phyloP scores from a whole-genome alignment of 2,888 invertebrate genomes.

The Drosophila buzzatii region DNA sequence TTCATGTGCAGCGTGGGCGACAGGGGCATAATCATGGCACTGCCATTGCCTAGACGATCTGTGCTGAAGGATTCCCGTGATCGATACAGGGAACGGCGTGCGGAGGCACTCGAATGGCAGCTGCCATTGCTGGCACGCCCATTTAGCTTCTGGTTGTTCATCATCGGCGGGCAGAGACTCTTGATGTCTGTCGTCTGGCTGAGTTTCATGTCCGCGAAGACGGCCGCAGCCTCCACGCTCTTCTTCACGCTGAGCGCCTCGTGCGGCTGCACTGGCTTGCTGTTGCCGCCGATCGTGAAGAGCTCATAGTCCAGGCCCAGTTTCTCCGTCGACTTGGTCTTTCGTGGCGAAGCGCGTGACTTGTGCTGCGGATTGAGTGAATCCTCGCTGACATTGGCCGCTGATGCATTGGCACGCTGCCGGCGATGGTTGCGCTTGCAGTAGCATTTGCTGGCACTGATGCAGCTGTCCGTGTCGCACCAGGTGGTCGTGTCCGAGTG shows the following conservation, averaged over 20 bases:
- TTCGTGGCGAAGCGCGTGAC: slow-evolving; percentile 71
- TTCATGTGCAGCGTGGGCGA: slow-evolving; percentile 44
- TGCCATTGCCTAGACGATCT: slow-evolving; percentile 67
- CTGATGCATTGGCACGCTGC: slow-evolving; percentile 32
- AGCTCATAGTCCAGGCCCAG: slow-evolving; percentile 92
- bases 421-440: slow-evolving; percentile 86
- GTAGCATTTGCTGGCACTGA: slow-evolving; percentile 95
- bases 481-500: slow-evolving; percentile 85
- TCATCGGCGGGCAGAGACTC: slow-evolving; percentile 82
- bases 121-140: slow-evolving; percentile 53
- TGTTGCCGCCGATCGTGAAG: slow-evolving; percentile 86
- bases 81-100: slow-evolving; percentile 69
- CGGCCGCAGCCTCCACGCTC: slow-evolving; percentile 94
- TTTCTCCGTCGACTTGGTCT: slow-evolving; percentile 87
- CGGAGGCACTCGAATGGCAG: slow-evolving; percentile 67
- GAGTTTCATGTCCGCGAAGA: slow-evolving; percentile 91
- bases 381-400: slow-evolving; percentile 62
- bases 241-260: slow-evolving; percentile 94
- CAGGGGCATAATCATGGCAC: slow-evolving; percentile 49
- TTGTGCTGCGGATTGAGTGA: slow-evolving; percentile 77
- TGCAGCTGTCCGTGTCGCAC: slow-evolving; percentile 94
- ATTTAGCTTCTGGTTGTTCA: slow-evolving; percentile 22
- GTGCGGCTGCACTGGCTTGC: slow-evolving; percentile 87
- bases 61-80: slow-evolving; percentile 78
- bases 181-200: slow-evolving; percentile 90